These are phyloP conservation scores for Volucella inflata DNA, from an alignment of 2,888 invertebrate species.

Conservation along the genomic window DNA sequence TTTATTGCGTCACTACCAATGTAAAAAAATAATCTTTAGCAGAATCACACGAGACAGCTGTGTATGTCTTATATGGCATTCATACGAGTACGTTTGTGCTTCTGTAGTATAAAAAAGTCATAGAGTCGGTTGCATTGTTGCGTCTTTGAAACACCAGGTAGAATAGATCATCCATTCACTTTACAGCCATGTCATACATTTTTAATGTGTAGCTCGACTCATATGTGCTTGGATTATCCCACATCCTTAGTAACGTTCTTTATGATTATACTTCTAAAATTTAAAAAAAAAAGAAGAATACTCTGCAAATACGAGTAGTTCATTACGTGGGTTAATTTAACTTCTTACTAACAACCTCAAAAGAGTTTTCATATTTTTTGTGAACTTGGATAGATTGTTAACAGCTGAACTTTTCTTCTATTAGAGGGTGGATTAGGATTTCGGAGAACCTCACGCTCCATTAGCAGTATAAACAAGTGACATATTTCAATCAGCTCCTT, in stretches of 20 bases:
- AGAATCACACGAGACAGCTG: background rate
- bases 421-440: too few relatives aligned
- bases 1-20: background rate
- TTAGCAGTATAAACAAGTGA: too few relatives aligned
- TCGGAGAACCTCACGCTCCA: too few relatives aligned
- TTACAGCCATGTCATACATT: slow-evolving; percentile 4
- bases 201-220: background rate
- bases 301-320: background rate
- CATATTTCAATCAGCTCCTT: too few relatives aligned
- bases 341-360: too few relatives aligned
- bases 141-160: slow-evolving; percentile 16
- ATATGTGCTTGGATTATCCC: background rate
- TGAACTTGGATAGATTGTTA: too few relatives aligned
- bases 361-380: too few relatives aligned
- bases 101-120: background rate
- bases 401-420: too few relatives aligned
- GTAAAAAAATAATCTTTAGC: slow-evolving; percentile 14
- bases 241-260: slow-evolving; percentile 27
- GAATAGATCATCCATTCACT: slow-evolving; percentile 19
- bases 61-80: background rate
- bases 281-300: background rate
- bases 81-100: slow-evolving; percentile 36
- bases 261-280: slow-evolving; percentile 15
- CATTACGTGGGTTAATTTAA: background rate
- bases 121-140: slow-evolving; percentile 23